Evolutionary conservation across 2,797 vertebrate species (phyloP).

Genomic region (Intellagama lesueurii): DNA sequence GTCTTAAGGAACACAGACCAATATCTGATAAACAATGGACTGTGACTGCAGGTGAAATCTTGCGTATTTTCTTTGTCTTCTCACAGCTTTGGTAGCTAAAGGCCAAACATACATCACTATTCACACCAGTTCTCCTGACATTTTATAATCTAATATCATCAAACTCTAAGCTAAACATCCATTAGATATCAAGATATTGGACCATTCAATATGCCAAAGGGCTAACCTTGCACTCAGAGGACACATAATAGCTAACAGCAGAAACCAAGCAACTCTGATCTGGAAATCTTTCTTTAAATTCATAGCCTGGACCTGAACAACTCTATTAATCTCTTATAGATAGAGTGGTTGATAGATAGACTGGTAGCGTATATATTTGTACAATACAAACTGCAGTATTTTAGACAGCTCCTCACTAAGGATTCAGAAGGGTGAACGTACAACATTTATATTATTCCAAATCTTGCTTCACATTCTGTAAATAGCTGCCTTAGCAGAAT

Average conservation of each 20-base stretch:
- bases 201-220: neutral
- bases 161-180: neutral
- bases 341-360: neutral
- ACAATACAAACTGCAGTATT: neutral
- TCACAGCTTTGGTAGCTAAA: neutral
- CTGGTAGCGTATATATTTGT: neutral
- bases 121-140: neutral
- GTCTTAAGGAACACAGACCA: neutral
- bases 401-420: conserved; percentile 22
- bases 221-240: neutral
- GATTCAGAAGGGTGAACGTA: conserved; percentile 17
- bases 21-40: neutral
- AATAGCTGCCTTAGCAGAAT: conserved; percentile 35
- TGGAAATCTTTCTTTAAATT: neutral
- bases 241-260: neutral
- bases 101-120: neutral
- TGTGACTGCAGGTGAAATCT: neutral
- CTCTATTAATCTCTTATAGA: neutral
- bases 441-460: neutral
- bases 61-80: neutral
- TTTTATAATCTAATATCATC: conserved; percentile 16
- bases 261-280: neutral
- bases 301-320: conserved; percentile 24
- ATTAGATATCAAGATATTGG: neutral
- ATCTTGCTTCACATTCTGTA: conserved; percentile 12